Conservation (phyloP, 2,888 invertebrate genomes). For the Amorpha juglandis region DNA sequence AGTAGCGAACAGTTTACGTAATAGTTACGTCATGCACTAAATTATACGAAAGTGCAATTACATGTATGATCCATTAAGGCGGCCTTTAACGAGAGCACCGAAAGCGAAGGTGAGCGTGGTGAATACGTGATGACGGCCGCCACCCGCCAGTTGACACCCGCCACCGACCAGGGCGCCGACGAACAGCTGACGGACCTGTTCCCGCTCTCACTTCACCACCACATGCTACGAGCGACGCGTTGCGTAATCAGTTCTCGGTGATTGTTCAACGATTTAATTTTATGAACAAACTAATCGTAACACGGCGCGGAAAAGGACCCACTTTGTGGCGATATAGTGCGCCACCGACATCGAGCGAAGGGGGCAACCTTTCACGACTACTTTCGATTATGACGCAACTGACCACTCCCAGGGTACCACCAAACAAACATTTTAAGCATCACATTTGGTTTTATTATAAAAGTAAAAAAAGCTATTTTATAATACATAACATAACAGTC, state of each 20-base stretch:
- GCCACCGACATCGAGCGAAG: slow-evolving; percentile 52
- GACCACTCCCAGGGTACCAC: slow-evolving; percentile 46
- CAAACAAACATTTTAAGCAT: slow-evolving; percentile 69
- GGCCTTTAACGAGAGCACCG: slow-evolving; percentile 57
- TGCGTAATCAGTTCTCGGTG: slow-evolving; percentile 47
- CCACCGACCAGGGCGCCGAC: not conserved
- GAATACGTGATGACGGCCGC: slow-evolving; percentile 18
- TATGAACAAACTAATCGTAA: slow-evolving; percentile 59
- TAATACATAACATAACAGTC: slow-evolving; percentile 81
- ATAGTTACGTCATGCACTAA: slow-evolving; percentile 53
- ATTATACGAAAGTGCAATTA: slow-evolving; percentile 67
- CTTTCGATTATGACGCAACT: slow-evolving; percentile 73
- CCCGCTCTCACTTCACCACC: slow-evolving; percentile 19
- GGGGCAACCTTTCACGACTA: slow-evolving; percentile 75
- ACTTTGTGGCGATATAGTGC: slow-evolving; percentile 33
- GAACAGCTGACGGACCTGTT: not conserved
- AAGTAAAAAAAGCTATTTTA: slow-evolving; percentile 77
- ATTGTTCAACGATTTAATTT: slow-evolving; percentile 31
- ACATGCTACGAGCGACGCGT: slow-evolving; percentile 42
- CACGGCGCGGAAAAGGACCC: slow-evolving; percentile 64
- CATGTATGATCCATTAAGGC: slow-evolving; percentile 66
- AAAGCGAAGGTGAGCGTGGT: slow-evolving; percentile 32
- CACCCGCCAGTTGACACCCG: not conserved
- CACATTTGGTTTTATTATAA: slow-evolving; percentile 77
- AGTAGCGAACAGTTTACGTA: slow-evolving; percentile 34